Base-by-base conservation (phyloP, 2,797 vertebrate species). In the Thalassophryne amazonica region DNA sequence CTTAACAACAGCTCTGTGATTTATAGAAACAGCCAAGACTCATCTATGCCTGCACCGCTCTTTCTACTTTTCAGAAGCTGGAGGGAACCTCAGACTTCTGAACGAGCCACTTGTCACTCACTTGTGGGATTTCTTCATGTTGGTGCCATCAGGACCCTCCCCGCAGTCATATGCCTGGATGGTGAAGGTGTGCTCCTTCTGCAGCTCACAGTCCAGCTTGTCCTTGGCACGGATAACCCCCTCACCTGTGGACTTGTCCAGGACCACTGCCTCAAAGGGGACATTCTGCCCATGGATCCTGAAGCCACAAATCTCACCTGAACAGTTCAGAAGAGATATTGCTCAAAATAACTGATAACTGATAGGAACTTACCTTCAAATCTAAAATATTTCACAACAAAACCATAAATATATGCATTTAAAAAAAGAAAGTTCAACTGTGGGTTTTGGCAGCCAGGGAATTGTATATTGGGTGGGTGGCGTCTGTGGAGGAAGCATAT, bases 291-390 rank as follows among this genome's bases (percentile, higher is more conserved):
- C 96, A 0, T 98, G 96, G 78, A 99, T 95, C 82, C 95, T 94
- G 93, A 99, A 99, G 69, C 96, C 96, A 70, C 97, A 99, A 74
- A 99, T 98, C 90, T 99, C 97, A 89, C 97, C 97, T 99, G 89
- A 76, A 85, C 72, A 87, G 45, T 84, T 64, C 46, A 78, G 59
- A 70, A 68, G 17, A 62, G 13, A 60, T 20, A 39, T 57, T 35
- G 55, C 43, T 89, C 53, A 86, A 69, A 60, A 62, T 14, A 32
- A 51, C 33, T 27, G 35, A 48, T 0, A 7, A 35, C 3, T 46
- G 41, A 37, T 3, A 13, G 3, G 7, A 4, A 36, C 28, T 27
- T 38, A 38, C 38, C 36, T 40, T 46, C 13, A 68, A 8, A 66
- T 59, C 59, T 46, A n/a, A 60, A 47, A 71, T 53, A 34, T 37